These are phyloP conservation scores for Phrynocephalus versicolor DNA, from an alignment of 2,113 vertebrate genomes.

Conservation along the genomic window DNA sequence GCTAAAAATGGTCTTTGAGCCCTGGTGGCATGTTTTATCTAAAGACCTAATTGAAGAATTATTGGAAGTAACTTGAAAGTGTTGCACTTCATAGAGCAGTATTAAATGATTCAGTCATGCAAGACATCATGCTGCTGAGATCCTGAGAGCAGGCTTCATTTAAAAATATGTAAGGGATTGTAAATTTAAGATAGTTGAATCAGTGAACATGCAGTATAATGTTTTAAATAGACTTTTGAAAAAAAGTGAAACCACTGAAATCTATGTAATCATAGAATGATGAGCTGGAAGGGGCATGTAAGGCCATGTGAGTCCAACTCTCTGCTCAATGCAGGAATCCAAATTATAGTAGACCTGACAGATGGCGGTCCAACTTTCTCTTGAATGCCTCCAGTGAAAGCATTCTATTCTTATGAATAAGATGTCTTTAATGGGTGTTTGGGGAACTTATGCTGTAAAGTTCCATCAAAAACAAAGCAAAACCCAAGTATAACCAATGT, in stretches of 20 bases:
- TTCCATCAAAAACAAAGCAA: neutral
- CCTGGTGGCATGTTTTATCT: neutral
- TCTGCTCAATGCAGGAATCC: no score
- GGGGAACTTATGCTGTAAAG: neutral
- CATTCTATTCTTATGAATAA: neutral
- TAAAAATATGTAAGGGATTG: neutral
- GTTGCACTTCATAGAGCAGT: neutral
- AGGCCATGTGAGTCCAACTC: neutral
- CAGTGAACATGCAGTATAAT: neutral
- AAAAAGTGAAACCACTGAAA: neutral
- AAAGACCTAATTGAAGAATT: rapidly evolving
- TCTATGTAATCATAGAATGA: neutral
- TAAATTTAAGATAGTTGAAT: constrained; percentile 6
- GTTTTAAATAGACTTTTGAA: neutral
- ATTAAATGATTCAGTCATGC: constrained; percentile 1
- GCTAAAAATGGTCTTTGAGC: constrained; percentile 21
- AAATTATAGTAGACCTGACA: no score
- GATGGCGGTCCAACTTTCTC: no score
- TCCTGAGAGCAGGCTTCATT: constrained; percentile 14
- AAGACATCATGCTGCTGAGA: neutral
- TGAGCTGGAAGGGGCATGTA: neutral
- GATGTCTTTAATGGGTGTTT: neutral
- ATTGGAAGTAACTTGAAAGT: neutral
- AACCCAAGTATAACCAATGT: neutral
- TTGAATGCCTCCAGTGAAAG: neutral